Conservation (phyloP, 2,113 vertebrate genomes). For the Elachura formosa region DNA sequence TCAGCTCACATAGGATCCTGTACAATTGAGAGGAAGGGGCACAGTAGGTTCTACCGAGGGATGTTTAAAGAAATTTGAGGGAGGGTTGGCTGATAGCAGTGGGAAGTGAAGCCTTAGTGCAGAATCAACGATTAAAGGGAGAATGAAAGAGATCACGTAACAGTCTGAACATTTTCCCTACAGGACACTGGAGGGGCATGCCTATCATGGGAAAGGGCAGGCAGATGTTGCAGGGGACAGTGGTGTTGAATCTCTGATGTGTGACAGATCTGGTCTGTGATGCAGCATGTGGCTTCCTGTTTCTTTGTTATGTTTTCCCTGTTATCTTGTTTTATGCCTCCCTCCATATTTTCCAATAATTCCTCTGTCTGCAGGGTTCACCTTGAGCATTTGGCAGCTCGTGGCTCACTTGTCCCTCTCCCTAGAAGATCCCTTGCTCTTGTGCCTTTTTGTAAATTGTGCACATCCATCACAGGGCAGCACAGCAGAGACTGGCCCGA, state of each 20-base stretch:
- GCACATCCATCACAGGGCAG: rapidly evolving
- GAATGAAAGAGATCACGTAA: neutral
- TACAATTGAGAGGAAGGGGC: neutral
- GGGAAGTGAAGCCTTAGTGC: neutral
- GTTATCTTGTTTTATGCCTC: neutral
- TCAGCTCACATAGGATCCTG: neutral
- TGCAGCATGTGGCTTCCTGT: neutral
- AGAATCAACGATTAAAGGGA: neutral
- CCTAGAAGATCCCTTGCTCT: neutral
- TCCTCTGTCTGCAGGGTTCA: neutral
- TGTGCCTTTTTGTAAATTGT: neutral
- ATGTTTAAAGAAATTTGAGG: neutral
- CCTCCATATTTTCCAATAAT: neutral
- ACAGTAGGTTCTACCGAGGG: neutral
- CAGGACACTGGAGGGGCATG: neutral
- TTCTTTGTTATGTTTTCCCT: neutral
- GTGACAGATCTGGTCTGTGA: neutral
- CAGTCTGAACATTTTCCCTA: neutral
- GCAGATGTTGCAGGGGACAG: neutral
- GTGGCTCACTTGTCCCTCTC: neutral
- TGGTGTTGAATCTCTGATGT: neutral
- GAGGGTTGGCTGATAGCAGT: neutral
- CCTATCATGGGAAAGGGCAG: neutral
- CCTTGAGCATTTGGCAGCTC: neutral
- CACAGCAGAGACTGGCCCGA: neutral